Evolutionary conservation across 2,888 invertebrate genomes (phyloP), one percentile per base, ranked within the genome.

Genomic region (Idaea dimidiata): DNA sequence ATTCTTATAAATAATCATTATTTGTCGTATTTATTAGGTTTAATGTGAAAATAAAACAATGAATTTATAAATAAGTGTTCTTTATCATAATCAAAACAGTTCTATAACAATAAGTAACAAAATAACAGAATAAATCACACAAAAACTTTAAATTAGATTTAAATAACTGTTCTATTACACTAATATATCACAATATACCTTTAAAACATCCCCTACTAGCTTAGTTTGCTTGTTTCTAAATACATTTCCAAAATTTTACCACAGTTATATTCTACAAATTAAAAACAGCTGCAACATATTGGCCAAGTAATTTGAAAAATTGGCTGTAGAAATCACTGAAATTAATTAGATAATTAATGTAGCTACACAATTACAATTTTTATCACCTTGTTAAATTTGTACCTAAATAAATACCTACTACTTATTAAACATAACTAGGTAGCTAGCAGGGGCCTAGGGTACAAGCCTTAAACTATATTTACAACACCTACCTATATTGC

Each of bases 21-120:
- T 32, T 43, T 43, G 43, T 43, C 43, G 43, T 43, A 43, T 43
- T 43, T 43, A 14, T 43, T 43, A 43, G 14, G 43, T 43, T 43
- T 43, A 43, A 43, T 43, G 43, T 43, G 43, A 43, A 43, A 72
- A 62, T 59, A 65, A 68, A 58, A 69, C 72, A 32, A 14, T 58
- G 57, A 66, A 66, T 43, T 43, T 43, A 24, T 24, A 43, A 43
- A 43, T 1, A 3, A 43, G 5, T 43, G 7, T 43, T 8, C 14
- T 43, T 43, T 43, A 43, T 43, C 43, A 43, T 43, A 43, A 43
- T 43, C 43, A 43, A 43, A 43, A 43, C 43, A 43, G 14, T 43
- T 43, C 43, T 43, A 0, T 43, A 24, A 24, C 5, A 24, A 24
- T 24, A 43, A 43, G 8, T 43, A 43, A 32, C 32, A 32, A 32